Evolutionary conservation across 2,888 invertebrate species (phyloP).

Genomic region (Mellilla xanthometata): DNA sequence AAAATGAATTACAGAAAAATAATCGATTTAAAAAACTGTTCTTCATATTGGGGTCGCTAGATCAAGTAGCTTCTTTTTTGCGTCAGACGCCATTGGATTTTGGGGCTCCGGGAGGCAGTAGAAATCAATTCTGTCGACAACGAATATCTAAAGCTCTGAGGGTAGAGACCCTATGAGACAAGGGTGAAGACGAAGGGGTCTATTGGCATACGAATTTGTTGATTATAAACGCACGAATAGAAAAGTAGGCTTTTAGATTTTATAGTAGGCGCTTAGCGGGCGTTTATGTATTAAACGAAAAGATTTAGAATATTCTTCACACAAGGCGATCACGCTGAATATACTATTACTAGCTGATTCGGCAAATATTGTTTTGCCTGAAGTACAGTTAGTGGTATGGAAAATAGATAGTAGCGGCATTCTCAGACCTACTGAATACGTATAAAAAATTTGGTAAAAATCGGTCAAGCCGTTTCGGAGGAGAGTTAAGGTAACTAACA

Average conservation of each 20-base stretch:
- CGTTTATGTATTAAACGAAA: too few species aligned
- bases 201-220: constrained; percentile 9
- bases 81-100: constrained; percentile 15
- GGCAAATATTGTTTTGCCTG: too few species aligned
- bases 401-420: too few species aligned
- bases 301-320: too few species aligned
- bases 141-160: constrained; percentile 27
- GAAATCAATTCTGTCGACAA: constrained; percentile 33
- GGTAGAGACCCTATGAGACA: constrained; percentile 22
- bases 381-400: too few species aligned
- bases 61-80: constrained; percentile 2
- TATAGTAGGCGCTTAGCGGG: too few species aligned
- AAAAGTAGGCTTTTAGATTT: not conserved
- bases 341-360: too few species aligned
- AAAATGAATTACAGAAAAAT: not conserved
- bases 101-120: constrained; percentile 17
- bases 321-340: too few species aligned
- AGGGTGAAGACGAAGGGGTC: constrained; percentile 14
- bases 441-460: too few species aligned
- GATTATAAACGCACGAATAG: constrained; percentile 1
- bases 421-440: too few species aligned
- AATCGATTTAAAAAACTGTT: not conserved
- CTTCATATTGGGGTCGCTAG: not conserved
- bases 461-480: too few species aligned
- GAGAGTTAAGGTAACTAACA: too few species aligned